Conservation (phyloP, 2,888 invertebrate species). For the Ormyrus rosae region DNA sequence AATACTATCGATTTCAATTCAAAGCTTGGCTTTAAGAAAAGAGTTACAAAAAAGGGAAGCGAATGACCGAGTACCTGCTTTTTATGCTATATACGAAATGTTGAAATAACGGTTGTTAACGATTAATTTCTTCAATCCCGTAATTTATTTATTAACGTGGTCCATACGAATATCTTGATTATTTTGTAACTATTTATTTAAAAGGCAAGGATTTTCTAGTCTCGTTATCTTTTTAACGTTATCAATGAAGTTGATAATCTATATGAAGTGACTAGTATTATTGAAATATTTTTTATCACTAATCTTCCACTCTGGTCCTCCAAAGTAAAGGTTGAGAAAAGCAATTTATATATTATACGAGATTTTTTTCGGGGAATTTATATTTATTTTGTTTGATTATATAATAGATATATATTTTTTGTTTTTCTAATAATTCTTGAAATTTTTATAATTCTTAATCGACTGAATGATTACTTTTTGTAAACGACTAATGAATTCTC, state of each 20-base stretch:
- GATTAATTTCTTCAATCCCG: slow-evolving; percentile 29
- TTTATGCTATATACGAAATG: slow-evolving; percentile 46
- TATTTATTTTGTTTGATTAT: slow-evolving; percentile 53
- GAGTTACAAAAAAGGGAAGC: slow-evolving; percentile 32
- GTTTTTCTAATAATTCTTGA: slow-evolving; percentile 24
- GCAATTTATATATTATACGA: slow-evolving; percentile 31
- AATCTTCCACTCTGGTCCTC: slow-evolving; percentile 48
- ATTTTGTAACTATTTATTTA: slow-evolving; percentile 55
- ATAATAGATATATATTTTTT: slow-evolving; percentile 50
- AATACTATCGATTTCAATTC: slow-evolving; percentile 46
- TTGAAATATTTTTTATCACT: slow-evolving; percentile 45
- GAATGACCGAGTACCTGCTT: slow-evolving; percentile 56
- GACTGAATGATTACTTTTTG: slow-evolving; percentile 51
- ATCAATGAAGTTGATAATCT: slow-evolving; percentile 37
- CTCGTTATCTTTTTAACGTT: slow-evolving; percentile 35
- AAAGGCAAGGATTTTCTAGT: slow-evolving; percentile 53
- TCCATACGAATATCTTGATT: slow-evolving; percentile 39
- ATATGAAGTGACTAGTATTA: slow-evolving; percentile 48
- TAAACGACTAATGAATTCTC: slow-evolving; percentile 27
- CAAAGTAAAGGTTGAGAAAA: slow-evolving; percentile 37
- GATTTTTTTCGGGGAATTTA: slow-evolving; percentile 43
- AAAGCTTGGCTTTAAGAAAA: slow-evolving; percentile 31
- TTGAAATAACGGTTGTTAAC: slow-evolving; percentile 51
- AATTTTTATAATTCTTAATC: slow-evolving; percentile 44
- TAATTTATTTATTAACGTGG: slow-evolving; percentile 53